These are phyloP conservation scores for Eupithecia inturbata DNA, from an alignment of 2,888 invertebrate species.

Conservation along the genomic window DNA sequence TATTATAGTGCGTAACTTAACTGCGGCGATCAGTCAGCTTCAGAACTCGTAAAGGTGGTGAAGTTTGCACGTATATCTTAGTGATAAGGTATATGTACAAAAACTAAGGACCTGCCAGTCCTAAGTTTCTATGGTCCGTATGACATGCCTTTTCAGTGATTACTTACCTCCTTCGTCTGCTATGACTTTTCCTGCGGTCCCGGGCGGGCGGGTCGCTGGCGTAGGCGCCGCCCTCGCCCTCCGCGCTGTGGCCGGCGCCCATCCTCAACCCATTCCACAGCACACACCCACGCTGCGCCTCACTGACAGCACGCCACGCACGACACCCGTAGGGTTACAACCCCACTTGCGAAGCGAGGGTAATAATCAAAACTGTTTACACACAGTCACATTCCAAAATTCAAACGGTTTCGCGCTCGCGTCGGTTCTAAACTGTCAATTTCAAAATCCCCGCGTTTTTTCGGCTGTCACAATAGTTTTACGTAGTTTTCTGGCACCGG, in stretches of 20 bases:
- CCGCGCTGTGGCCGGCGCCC: conserved; percentile 82
- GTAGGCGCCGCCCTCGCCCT: conserved; percentile 77
- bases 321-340: conserved; percentile 61
- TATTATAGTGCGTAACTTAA: not conserved
- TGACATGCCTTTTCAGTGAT: not conserved
- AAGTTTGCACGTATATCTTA: not conserved
- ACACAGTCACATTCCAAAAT: conserved; percentile 34
- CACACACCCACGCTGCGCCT: conserved; percentile 78
- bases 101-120: not conserved
- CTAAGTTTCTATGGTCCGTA: not conserved
- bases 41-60: not conserved
- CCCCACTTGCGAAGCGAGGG: not conserved
- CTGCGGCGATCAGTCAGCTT: not conserved
- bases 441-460: conserved; percentile 21
- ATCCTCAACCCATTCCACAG: conserved; percentile 78
- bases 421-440: not conserved
- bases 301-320: conserved; percentile 65
- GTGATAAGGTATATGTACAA: not conserved
- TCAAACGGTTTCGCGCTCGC: not conserved
- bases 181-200: conserved; percentile 69
- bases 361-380: conserved; percentile 32
- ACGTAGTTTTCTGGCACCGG: conserved; percentile 4
- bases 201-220: conserved; percentile 81
- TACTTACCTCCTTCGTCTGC: conserved; percentile 75
- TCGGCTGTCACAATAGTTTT: conserved; percentile 18